Conservation (phyloP, 2,113 vertebrate species). For the Oncorhynchus masou region DNA sequence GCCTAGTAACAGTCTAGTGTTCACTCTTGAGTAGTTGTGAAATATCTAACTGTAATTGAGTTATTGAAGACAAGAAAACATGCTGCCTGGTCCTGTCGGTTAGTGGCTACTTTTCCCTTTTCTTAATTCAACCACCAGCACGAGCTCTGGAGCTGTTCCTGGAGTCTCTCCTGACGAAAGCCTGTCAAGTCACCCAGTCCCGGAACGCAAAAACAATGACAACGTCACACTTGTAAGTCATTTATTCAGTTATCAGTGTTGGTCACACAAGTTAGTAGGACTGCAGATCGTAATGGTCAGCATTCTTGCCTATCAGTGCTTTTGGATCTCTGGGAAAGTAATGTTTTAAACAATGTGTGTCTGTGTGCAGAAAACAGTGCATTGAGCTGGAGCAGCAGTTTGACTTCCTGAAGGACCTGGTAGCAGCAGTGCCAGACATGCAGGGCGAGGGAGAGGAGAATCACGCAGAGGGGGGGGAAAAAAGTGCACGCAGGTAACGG, state of each 20-base stretch:
- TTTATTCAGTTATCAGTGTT: neutral
- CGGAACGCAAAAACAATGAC: constrained; percentile 94
- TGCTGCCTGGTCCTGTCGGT: too few species aligned
- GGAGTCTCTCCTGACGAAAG: constrained; percentile 88
- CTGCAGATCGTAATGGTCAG: neutral
- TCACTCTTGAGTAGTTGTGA: too few species aligned
- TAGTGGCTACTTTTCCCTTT: constrained; percentile 4
- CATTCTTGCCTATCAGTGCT: neutral
- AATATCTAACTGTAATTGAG: too few species aligned
- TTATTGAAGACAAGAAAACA: too few species aligned
- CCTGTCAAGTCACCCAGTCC: constrained; percentile 90
- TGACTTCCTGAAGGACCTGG: constrained; percentile 92
- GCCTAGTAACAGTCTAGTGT: too few species aligned
- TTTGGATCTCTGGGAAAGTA: too few species aligned
- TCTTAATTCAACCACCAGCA: constrained; percentile 72
- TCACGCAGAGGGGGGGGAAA: constrained; percentile 81
- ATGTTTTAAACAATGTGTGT: neutral
- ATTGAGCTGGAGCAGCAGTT: constrained; percentile 94
- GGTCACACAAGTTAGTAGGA: neutral
- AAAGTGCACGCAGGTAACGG: constrained; percentile 74
- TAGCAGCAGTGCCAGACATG: constrained; percentile 89
- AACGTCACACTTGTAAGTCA: constrained; percentile 85
- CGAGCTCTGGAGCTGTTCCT: constrained; percentile 92
- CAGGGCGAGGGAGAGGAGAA: constrained; percentile 90
- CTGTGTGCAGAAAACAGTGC: constrained; percentile 85